A percentile compares a stretch with the other conserved stretches of the same genome.
These are phyloP conservation scores for Sesamia nonagrioides DNA, from an alignment of 1,140 invertebrate genomes.

Conservation along the genomic window DNA sequence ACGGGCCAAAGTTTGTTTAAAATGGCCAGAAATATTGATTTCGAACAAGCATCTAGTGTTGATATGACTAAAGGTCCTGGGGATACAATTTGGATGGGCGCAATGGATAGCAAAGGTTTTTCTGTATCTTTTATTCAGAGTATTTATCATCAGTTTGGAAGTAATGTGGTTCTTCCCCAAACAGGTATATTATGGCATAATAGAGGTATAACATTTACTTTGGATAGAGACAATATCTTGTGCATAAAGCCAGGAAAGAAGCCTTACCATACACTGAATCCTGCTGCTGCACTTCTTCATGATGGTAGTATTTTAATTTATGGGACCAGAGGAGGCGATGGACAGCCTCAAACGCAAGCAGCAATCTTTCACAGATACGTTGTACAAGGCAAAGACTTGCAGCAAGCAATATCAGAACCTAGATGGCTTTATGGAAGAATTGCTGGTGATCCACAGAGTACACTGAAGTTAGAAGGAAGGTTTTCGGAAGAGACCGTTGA, in stretches of 20 bases:
- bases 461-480: constrained; percentile 71
- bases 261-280: constrained; percentile 80
- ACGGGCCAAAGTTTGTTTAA: constrained; percentile 62
- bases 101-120: constrained; percentile 80
- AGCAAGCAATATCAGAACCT: constrained; percentile 69
- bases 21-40: constrained; percentile 71
- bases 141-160: constrained; percentile 74
- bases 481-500: constrained; percentile 68
- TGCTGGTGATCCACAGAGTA: constrained; percentile 55
- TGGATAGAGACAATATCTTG: constrained; percentile 67
- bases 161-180: constrained; percentile 73
- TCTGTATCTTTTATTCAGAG: constrained; percentile 84
- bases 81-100: constrained; percentile 82
- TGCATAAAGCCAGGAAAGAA: constrained; percentile 78
- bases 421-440: constrained; percentile 76
- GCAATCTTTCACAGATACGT: constrained; percentile 81
- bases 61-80: constrained; percentile 69
- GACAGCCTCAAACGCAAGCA: constrained; percentile 80
- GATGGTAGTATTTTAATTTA: constrained; percentile 78
- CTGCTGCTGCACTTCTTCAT: constrained; percentile 72
- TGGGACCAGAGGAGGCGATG: constrained; percentile 80
- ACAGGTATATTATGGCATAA: constrained; percentile 83
- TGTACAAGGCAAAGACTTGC: constrained; percentile 71
- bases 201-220: constrained; percentile 72
- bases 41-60: constrained; percentile 57